Base-by-base conservation (phyloP, 2,797 vertebrate species). In the Zalophus californianus region DNA sequence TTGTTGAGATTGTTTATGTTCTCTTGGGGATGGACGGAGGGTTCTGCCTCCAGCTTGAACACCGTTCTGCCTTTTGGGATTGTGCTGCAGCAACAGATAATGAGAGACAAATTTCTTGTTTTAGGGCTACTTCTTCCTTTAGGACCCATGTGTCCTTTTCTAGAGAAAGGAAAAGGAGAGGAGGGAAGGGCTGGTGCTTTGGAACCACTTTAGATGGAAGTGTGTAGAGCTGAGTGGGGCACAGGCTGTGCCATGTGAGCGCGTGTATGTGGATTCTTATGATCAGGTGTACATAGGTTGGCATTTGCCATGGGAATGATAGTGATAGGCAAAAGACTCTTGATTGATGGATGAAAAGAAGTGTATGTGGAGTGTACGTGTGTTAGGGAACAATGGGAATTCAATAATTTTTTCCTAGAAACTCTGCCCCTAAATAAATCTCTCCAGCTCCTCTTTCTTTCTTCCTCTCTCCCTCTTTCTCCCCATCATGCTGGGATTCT, bases 161-260 rank as follows among this genome's bases (percentile, higher is more conserved):
- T 48, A 82, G 70, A 58, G 82, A 11, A 73, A 32, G 86, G 60
- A 38, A 89, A 86, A 41, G 56, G 50, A 54, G 41, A 66, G 50
- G 41, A 88, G 82, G 41, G 48, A 88, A 7, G 7, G 9, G 10
- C 66, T 78, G 77, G 52, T 77, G 2, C 35, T 78, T 32, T n/a
- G 27, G 66, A 88, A 82, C 41, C 11, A 2, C 27, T 29, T 48
- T 41, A 56, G 60, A 62, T 41, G 6, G 78, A 3, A 32, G 18
- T 62, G 27, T 48, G 83, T 82, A 62, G 72, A 16, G 44, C 38
- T 23, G 12, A 50, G 52, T 35, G 64, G n/a, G 27, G 11, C 41
- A 32, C 0, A 6, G 48, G 11, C 11, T 21, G 0, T 21, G 32
- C 14, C 4, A 1, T 56, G n/a, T n/a, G 32, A 50, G 4, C 0